Conservation (phyloP, 2,888 invertebrate species). For the Xylophagus ater region DNA sequence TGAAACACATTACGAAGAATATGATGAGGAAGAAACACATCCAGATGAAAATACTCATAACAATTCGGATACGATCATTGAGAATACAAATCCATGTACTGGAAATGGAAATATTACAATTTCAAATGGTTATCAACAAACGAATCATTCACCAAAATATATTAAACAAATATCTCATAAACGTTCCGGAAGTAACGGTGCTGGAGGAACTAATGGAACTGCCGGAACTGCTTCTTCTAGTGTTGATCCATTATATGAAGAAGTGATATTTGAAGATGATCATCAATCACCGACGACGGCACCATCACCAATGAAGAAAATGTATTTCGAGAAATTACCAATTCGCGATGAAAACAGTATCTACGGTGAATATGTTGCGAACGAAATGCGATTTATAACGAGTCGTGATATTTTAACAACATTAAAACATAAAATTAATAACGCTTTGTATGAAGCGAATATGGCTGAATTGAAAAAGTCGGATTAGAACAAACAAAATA, state of each 20-base stretch:
- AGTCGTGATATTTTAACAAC: slow-evolving; percentile 46
- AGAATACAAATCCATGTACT: too few species aligned
- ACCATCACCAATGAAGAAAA: slow-evolving; percentile 6
- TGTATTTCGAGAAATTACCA: slow-evolving; percentile 13
- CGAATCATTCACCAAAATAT: background rate
- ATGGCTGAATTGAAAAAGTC: slow-evolving; percentile 48
- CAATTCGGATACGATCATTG: too few species aligned
- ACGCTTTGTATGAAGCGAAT: slow-evolving; percentile 49
- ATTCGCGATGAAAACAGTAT: slow-evolving; percentile 46
- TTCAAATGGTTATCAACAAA: background rate
- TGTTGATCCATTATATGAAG: background rate
- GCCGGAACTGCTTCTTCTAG: too few species aligned
- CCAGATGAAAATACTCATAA: too few species aligned
- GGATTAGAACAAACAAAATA: too few species aligned
- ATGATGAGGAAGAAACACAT: too few species aligned
- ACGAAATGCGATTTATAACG: slow-evolving; percentile 46
- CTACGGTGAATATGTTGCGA: slow-evolving; percentile 50
- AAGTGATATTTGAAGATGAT: background rate
- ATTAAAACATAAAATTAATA: slow-evolving; percentile 50
- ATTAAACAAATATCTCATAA: background rate
- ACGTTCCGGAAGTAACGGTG: too few species aligned
- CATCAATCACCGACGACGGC: slow-evolving; percentile 3
- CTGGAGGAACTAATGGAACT: too few species aligned
- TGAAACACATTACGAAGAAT: too few species aligned
- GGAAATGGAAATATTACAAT: too few species aligned